These are phyloP conservation scores for Poeciliopsis turneri DNA, from an alignment of 2,797 vertebrate genomes.

Conservation along the genomic window DNA sequence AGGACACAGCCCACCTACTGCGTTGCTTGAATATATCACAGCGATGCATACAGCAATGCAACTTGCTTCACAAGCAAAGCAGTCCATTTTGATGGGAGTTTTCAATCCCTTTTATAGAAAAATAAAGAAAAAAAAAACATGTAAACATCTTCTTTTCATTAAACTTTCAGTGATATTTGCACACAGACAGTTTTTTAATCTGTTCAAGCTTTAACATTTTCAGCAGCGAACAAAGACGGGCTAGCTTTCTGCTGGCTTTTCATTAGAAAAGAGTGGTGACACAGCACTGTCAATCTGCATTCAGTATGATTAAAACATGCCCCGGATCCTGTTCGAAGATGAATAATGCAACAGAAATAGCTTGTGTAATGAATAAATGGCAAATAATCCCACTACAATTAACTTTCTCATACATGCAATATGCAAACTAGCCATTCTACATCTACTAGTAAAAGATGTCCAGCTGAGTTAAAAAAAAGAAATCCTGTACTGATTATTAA, in stretches of 20 bases:
- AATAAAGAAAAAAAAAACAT: slow-evolving; percentile 48
- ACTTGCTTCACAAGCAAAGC: slow-evolving; percentile 48
- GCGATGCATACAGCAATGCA: slow-evolving; percentile 55
- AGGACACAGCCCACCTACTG: slow-evolving; percentile 44
- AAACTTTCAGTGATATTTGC: slow-evolving; percentile 72
- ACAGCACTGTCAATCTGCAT: slow-evolving; percentile 77
- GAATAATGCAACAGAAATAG: slow-evolving; percentile 80
- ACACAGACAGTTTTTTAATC: slow-evolving; percentile 73
- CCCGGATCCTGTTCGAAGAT: slow-evolving; percentile 71
- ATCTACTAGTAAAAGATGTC: slow-evolving; percentile 63
- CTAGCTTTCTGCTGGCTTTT: slow-evolving; percentile 61
- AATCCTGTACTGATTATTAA: slow-evolving; percentile 35
- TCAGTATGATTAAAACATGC: slow-evolving; percentile 80
- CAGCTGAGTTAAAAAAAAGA: slow-evolving; percentile 55
- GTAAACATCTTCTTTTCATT: slow-evolving; percentile 74
- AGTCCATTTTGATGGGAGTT: slow-evolving; percentile 61
- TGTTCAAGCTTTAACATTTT: slow-evolving; percentile 69
- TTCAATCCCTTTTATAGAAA: slow-evolving; percentile 53
- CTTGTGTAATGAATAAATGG: slow-evolving; percentile 80
- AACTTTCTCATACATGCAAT: slow-evolving; percentile 64
- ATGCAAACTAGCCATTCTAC: slow-evolving; percentile 68
- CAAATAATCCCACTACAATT: slow-evolving; percentile 80
- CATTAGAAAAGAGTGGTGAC: slow-evolving; percentile 70
- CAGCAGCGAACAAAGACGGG: slow-evolving; percentile 55
- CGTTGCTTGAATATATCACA: slow-evolving; percentile 44